phyloP scores from a whole-genome alignment of 2,797 vertebrate species.

The Lates japonicus region DNA sequence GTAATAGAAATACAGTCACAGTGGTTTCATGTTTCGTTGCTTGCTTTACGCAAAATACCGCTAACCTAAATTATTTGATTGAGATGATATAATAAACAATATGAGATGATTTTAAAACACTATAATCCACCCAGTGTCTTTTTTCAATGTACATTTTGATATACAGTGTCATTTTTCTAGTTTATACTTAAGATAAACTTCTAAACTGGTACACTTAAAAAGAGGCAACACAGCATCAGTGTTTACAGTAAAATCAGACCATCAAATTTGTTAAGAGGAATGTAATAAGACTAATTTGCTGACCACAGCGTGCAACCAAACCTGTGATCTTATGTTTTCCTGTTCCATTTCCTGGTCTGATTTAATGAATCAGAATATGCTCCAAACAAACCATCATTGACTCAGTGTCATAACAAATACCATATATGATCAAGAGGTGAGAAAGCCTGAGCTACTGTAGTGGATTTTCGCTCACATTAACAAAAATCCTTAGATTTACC shows the following conservation, averaged over 20 bases:
- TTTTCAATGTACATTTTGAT: neutral
- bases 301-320: neutral
- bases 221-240: neutral
- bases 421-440: conserved; percentile 28
- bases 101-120: too few relatives aligned
- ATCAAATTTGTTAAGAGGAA: conserved; percentile 3
- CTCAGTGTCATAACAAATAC: neutral
- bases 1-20: too few relatives aligned
- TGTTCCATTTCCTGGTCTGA: conserved; percentile 10
- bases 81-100: too few relatives aligned
- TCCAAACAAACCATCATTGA: conserved; percentile 16
- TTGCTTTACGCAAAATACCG: too few relatives aligned
- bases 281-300: neutral
- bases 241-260: neutral
- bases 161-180: neutral
- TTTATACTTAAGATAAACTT: too few relatives aligned
- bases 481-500: conserved; percentile 41
- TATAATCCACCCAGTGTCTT: neutral
- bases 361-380: conserved; percentile 23
- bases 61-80: too few relatives aligned
- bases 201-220: too few relatives aligned
- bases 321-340: neutral
- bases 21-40: too few relatives aligned
- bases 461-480: conserved; percentile 36
- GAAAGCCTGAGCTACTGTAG: conserved; percentile 5